Percentiles rank a stretch among this genome's conserved stretches.
Evolutionary conservation across 2,113 vertebrate species (phyloP).

Genomic region (Ailuropoda melanoleuca): DNA sequence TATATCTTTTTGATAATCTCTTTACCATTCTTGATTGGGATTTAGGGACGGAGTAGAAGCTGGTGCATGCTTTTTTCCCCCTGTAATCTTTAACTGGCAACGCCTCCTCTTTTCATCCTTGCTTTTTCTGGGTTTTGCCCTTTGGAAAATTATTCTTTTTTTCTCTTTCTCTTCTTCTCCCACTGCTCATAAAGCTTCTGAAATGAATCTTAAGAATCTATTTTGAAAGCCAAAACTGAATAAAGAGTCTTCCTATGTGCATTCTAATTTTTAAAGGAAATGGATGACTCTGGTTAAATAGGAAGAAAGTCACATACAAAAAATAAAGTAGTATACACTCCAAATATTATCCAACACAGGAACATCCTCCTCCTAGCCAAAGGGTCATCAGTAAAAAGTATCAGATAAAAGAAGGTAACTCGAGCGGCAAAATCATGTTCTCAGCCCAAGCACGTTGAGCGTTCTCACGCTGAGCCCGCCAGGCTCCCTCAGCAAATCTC

Average conservation of each 20-base stretch:
- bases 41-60: background rate
- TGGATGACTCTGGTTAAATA: background rate
- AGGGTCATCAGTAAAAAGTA: background rate
- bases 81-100: background rate
- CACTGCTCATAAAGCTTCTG: background rate
- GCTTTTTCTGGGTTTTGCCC: background rate
- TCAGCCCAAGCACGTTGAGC: background rate
- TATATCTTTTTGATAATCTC: background rate
- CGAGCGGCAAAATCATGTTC: background rate
- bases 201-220: background rate
- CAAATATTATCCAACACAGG: background rate
- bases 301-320: background rate
- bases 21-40: background rate
- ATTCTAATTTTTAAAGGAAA: background rate
- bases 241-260: background rate
- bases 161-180: background rate
- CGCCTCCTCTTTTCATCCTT: background rate
- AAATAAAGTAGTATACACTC: background rate
- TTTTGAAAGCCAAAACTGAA: background rate
- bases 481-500: background rate
- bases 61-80: background rate
- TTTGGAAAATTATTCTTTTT: background rate
- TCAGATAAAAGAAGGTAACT: background rate
- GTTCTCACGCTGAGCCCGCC: background rate
- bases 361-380: background rate